These are phyloP conservation scores for Rhynchophorus ferrugineus DNA, from an alignment of 1,140 invertebrate species.

Conservation along the genomic window DNA sequence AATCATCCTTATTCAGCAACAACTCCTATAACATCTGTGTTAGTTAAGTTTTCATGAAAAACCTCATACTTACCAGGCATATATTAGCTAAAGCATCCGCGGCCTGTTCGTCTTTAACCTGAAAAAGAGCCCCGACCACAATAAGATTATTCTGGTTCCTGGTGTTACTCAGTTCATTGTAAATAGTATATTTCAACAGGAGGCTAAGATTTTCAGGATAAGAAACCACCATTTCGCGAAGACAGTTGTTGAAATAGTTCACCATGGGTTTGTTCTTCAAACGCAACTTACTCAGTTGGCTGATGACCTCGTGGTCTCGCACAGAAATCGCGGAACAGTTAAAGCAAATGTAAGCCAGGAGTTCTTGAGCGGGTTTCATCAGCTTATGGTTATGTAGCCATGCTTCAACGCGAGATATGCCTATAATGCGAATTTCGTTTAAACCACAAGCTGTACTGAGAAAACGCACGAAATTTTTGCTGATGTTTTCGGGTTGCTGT, in stretches of 20 bases:
- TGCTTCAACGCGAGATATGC: conserved; percentile 76
- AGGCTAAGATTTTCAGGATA: conserved; percentile 77
- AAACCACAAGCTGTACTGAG: conserved; percentile 79
- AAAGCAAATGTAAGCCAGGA: conserved; percentile 86
- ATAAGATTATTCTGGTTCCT: conserved; percentile 93
- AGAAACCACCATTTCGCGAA: conserved; percentile 69
- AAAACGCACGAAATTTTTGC: conserved; percentile 79
- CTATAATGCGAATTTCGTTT: conserved; percentile 74
- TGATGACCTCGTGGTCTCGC: conserved; percentile 84
- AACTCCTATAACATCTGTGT: conserved; percentile 61
- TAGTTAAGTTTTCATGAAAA: background rate
- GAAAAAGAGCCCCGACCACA: conserved; percentile 78
- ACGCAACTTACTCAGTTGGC: conserved; percentile 80
- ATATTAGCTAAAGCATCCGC: conserved; percentile 74
- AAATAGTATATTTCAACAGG: conserved; percentile 87
- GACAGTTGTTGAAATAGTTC: conserved; percentile 79
- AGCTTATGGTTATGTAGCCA: conserved; percentile 96
- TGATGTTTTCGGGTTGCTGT: conserved; percentile 78
- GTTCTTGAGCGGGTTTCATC: conserved; percentile 82
- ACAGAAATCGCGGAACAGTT: conserved; percentile 75
- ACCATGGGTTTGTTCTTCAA: conserved; percentile 90
- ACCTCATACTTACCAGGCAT: conserved; percentile 47
- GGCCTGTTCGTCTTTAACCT: conserved; percentile 67
- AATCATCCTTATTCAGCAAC: conserved; percentile 83
- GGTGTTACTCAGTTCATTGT: conserved; percentile 87